Evolutionary conservation across 2,797 vertebrate species (phyloP).

Genomic region (Chlorospingus flavigularis): DNA sequence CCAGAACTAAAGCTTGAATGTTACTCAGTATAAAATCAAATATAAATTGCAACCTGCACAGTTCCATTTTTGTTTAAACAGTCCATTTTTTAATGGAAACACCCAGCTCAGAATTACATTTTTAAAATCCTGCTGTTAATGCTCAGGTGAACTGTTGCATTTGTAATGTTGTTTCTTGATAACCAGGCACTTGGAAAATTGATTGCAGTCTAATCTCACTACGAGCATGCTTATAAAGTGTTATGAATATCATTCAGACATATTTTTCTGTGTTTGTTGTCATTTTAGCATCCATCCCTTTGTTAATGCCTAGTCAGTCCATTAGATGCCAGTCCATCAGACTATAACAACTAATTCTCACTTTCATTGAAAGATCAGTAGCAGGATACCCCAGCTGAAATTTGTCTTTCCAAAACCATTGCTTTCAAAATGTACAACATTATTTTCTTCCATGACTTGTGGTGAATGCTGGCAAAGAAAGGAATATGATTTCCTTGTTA

Average conservation of each 20-base stretch:
- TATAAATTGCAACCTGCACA: background rate
- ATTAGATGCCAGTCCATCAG: background rate
- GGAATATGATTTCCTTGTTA: background rate
- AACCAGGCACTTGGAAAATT: background rate
- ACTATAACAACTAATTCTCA: background rate
- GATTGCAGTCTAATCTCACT: background rate
- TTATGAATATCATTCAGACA: background rate
- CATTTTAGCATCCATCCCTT: background rate
- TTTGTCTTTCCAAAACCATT: background rate
- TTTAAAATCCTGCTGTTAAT: background rate
- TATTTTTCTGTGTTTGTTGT: background rate
- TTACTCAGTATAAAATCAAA: background rate
- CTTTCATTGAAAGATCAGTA: background rate
- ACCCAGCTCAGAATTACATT: background rate
- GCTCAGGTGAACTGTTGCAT: background rate
- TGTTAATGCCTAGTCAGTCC: background rate
- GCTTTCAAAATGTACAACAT: background rate
- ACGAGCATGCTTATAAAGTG: background rate
- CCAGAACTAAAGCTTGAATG: background rate
- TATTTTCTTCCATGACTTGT: background rate
- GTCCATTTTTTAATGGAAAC: background rate
- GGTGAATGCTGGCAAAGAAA: background rate
- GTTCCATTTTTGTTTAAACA: background rate
- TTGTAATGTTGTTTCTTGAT: background rate
- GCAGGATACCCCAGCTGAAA: background rate